Evolutionary conservation across 2,888 invertebrate species (phyloP).

Genomic region (Tipula lateralis): DNA sequence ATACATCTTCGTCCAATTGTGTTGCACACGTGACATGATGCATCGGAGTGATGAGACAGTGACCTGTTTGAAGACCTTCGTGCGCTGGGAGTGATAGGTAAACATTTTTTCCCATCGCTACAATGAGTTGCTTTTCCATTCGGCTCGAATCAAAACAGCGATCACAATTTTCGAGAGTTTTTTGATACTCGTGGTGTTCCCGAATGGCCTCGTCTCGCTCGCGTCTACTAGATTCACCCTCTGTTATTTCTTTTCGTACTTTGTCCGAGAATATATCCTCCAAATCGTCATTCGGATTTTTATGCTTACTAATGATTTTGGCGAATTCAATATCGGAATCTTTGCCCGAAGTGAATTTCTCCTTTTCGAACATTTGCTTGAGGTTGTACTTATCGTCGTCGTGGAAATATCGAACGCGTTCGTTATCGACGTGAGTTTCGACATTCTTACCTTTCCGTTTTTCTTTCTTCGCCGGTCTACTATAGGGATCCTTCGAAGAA

Average conservation of each 20-base stretch:
- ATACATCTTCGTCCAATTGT: constrained; percentile 88
- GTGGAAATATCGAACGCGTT: constrained; percentile 76
- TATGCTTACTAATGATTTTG: constrained; percentile 63
- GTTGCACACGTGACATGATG: constrained; percentile 76
- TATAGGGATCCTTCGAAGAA: constrained; percentile 43
- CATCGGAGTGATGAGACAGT: constrained; percentile 80
- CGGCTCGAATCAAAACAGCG: constrained; percentile 76
- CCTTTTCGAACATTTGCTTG: constrained; percentile 76
- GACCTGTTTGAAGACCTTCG: constrained; percentile 76
- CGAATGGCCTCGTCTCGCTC: constrained; percentile 64
- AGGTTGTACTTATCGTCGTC: constrained; percentile 86
- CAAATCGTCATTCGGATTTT: constrained; percentile 63
- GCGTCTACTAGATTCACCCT: constrained; percentile 56
- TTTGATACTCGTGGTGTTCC: constrained; percentile 65
- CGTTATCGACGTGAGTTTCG: constrained; percentile 67
- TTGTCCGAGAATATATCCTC: constrained; percentile 81
- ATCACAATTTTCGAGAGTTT: constrained; percentile 72
- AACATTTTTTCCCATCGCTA: constrained; percentile 74
- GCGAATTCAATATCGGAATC: constrained; percentile 78
- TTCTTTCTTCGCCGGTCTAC: constrained; percentile 29
- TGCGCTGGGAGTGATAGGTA: constrained; percentile 78
- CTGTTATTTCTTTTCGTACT: constrained; percentile 62
- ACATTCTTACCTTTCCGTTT: constrained; percentile 49
- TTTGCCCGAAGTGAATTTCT: constrained; percentile 72
- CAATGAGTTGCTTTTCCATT: constrained; percentile 78